A percentile compares a stretch with the other conserved stretches of the same genome.
phyloP scores from a whole-genome alignment of 2,888 invertebrate species.

The Callimorpha dominula region DNA sequence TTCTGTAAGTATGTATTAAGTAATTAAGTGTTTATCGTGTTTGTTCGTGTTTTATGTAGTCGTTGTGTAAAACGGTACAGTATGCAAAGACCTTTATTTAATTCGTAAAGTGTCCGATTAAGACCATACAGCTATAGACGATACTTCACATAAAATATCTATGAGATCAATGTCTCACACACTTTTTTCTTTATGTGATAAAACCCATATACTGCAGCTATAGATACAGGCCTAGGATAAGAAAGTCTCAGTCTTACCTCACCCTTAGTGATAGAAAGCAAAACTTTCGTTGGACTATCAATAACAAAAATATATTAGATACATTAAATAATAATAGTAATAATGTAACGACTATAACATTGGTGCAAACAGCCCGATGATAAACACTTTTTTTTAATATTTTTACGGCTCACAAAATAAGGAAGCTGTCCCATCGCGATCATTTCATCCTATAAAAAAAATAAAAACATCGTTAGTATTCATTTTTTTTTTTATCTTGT shows the following conservation, averaged over 20 bases:
- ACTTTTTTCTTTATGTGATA: conserved; percentile 10
- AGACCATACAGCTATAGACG: conserved; percentile 27
- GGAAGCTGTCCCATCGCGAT: conserved; percentile 28
- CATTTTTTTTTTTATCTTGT: background rate
- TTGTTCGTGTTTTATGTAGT: background rate
- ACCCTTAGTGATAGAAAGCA: conserved; percentile 62
- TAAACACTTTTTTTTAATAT: conserved; percentile 29
- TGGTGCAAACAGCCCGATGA: conserved; percentile 48
- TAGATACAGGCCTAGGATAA: conserved; percentile 29
- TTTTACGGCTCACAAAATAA: conserved; percentile 15
- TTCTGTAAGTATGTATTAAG: background rate
- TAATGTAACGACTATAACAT: conserved; percentile 54
- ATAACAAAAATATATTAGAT: conserved; percentile 58
- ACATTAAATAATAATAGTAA: conserved; percentile 44
- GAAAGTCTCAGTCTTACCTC: conserved; percentile 74
- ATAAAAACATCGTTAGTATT: background rate
- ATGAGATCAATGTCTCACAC: conserved; percentile 43
- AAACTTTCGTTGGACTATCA: conserved; percentile 69
- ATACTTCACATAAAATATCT: conserved; percentile 39
- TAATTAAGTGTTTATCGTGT: background rate
- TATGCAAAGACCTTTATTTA: background rate
- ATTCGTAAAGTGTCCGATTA: background rate
- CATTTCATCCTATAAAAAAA: conserved; percentile 7
- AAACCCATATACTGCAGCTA: background rate
- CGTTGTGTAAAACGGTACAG: background rate